A percentile compares a stretch with the other conserved stretches of the same genome.
These are phyloP conservation scores for Dendrolimus pini DNA, from an alignment of 2,888 invertebrate species.

Conservation along the genomic window DNA sequence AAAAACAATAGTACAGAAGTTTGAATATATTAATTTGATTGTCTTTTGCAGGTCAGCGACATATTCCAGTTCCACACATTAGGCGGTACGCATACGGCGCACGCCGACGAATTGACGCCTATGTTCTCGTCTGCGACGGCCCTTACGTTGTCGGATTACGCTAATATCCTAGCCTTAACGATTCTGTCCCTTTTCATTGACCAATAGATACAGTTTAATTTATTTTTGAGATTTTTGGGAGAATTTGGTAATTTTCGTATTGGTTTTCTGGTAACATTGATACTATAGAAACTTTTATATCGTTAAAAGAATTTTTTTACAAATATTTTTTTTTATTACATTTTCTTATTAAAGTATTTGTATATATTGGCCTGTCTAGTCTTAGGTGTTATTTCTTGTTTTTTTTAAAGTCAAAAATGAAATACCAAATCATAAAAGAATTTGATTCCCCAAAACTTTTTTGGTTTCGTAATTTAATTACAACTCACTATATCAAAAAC, in stretches of 20 bases:
- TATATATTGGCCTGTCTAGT: no score
- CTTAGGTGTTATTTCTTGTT: no score
- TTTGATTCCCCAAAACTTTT: no score
- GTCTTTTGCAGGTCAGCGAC: slow-evolving; percentile 78
- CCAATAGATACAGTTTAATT: slow-evolving; percentile 13
- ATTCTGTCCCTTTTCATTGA: slow-evolving; percentile 14
- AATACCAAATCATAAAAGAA: no score
- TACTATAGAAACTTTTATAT: not conserved
- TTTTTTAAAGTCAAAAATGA: no score
- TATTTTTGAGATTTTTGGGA: slow-evolving; percentile 6
- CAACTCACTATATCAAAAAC: no score
- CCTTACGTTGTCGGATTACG: not conserved
- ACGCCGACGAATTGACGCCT: slow-evolving; percentile 61
- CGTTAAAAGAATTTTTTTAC: no score
- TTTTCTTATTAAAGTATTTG: no score
- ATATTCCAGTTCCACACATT: slow-evolving; percentile 84
- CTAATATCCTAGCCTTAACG: not conserved
- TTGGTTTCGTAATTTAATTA: no score
- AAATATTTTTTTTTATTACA: no score
- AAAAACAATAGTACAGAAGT: no score
- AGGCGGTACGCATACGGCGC: slow-evolving; percentile 71
- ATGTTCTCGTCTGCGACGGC: slow-evolving; percentile 43
- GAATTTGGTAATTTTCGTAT: slow-evolving; percentile 1
- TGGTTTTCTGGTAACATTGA: not conserved
- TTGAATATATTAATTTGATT: not conserved